Evolutionary conservation across 2,113 vertebrate species (phyloP).

Genomic region (Eudyptes chrysolophus): DNA sequence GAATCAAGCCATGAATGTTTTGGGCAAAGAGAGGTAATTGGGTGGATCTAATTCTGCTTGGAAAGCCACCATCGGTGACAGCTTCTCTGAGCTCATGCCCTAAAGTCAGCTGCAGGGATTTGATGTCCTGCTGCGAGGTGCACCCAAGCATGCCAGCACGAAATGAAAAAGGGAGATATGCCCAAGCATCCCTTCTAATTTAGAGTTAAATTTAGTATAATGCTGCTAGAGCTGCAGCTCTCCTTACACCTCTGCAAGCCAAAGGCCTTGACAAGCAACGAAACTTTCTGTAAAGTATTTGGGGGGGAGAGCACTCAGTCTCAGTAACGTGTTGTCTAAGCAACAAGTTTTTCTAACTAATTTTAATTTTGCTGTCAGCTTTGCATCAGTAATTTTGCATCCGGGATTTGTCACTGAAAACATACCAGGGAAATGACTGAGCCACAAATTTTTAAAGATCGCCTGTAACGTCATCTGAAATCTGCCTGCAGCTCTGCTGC

Average conservation of each 20-base stretch:
- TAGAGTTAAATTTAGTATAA: background rate
- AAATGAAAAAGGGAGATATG: background rate
- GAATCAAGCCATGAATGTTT: background rate
- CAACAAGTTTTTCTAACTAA: background rate
- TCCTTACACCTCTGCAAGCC: background rate
- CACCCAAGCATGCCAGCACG: background rate
- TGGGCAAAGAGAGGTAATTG: background rate
- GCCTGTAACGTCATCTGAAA: fast-evolving
- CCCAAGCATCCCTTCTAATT: background rate
- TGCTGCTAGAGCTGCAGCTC: background rate
- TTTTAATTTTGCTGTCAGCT: background rate
- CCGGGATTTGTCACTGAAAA: background rate
- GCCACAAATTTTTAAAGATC: background rate
- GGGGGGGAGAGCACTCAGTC: background rate
- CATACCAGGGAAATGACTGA: background rate
- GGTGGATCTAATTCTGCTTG: background rate
- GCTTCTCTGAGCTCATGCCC: fast-evolving
- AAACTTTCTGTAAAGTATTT: background rate
- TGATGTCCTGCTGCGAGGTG: background rate
- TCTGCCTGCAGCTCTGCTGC: background rate
- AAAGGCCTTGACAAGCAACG: background rate
- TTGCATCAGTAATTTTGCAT: background rate
- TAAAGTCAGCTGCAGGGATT: background rate
- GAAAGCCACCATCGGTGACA: background rate
- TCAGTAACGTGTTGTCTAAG: background rate